Base-by-base conservation (phyloP, 2,113 vertebrate species). In the Chionodraco myersi region DNA sequence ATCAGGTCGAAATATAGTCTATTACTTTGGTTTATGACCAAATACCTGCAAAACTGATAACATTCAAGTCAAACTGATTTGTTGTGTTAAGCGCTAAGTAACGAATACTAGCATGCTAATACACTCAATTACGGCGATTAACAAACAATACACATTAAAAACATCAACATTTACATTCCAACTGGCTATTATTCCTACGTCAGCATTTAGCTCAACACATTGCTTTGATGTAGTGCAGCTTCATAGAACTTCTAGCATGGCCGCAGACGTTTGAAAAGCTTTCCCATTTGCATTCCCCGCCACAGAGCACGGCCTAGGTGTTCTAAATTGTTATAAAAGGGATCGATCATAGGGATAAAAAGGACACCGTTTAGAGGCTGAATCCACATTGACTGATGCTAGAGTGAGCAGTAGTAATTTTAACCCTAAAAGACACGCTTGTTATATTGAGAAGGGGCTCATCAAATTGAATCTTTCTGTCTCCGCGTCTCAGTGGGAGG, bases 381-480 rank as follows among this genome's bases (percentile, higher is more conserved):
- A 86, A 79, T 79, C 82, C 84, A 86, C 86, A 80, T 62, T 72
- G 89, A 77, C 86, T 23, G 62, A 91, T 82, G 91, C 64, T 84
- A 86, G 88, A 85, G 82, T 88, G 88, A 91, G 89, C 90, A 81
- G 80, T 77, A 82, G 89, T 89, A 69, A 88, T 85, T 88, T 88
- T 92, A 87, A 90, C 89, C 77, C 77, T 76, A 91, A 89, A 90
- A 83, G 91, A 88, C 89, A 87, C 82, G 83, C 83, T 90, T 86
- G 86, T 91, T 84, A 63, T 82, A 68, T 70, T 51, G 83, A 91
- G 84, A 72, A 79, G 86, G 30, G 84, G 79, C 68, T 81, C 88
- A 90, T 91, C 89, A 83, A 91, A 92, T 91, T 80, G 67, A 93
- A 90, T 88, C 83, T 80, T 62, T 90, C 88, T 85, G 82, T 88